Percentiles rank a stretch among this genome's conserved stretches.
Conservation (phyloP, 1,140 invertebrate genomes). For the Cyphomyrmex costatus region DNA sequence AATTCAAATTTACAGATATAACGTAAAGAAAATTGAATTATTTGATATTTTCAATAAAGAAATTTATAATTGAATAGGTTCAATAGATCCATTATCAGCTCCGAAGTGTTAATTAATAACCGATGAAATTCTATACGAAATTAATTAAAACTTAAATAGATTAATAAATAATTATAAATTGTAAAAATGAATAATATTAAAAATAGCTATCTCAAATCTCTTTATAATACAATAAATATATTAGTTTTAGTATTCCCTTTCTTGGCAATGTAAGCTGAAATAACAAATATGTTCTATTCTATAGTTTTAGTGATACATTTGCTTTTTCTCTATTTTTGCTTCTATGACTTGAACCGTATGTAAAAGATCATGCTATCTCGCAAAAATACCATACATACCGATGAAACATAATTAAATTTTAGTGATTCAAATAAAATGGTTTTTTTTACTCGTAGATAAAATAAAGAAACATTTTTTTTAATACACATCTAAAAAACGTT, state of each 20-base stretch:
- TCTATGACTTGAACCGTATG: not conserved
- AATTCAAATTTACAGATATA: too few species aligned
- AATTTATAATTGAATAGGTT: too few species aligned
- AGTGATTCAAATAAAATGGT: not conserved
- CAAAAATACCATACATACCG: not conserved
- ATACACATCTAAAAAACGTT: not conserved
- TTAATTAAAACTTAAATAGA: not conserved
- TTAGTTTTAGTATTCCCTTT: too few species aligned
- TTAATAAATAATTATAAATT: not conserved
- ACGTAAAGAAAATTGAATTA: too few species aligned
- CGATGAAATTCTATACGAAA: not conserved
- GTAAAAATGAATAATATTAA: not conserved
- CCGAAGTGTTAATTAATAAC: not conserved
- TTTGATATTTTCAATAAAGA: too few species aligned
- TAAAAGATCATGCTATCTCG: not conserved
- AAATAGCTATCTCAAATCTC: not conserved
- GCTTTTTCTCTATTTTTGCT: not conserved
- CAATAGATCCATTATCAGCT: too few species aligned
- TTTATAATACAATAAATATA: not conserved
- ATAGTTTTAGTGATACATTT: not conserved
- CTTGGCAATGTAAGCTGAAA: too few species aligned
- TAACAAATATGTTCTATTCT: too few species aligned
- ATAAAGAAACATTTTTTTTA: slow-evolving; percentile 9
- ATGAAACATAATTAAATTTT: not conserved
- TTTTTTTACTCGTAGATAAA: not conserved